Conservation (phyloP, 2,888 invertebrate species). For the Rhamnusium bicolor region DNA sequence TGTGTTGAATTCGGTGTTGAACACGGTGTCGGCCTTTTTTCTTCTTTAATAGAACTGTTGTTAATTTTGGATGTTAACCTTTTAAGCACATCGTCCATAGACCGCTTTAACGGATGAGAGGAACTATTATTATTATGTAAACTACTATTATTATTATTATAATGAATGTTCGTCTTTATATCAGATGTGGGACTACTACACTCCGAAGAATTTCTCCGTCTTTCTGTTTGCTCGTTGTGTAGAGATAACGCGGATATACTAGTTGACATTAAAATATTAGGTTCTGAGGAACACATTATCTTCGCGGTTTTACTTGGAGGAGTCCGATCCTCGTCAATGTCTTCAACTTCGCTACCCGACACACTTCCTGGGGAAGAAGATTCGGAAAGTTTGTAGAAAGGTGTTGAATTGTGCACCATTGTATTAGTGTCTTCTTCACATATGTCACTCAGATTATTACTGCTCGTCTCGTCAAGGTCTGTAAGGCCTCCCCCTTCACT, state of each 20-base stretch:
- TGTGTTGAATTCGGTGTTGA: constrained; percentile 75
- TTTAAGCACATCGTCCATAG: constrained; percentile 94
- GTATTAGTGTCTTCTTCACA: constrained; percentile 74
- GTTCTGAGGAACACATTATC: constrained; percentile 61
- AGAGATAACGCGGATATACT: constrained; percentile 70
- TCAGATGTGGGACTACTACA: constrained; percentile 82
- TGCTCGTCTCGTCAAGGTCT: constrained; percentile 75
- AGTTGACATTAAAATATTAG: constrained; percentile 63
- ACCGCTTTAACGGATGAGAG: constrained; percentile 79
- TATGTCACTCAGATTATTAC: constrained; percentile 75
- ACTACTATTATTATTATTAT: constrained; percentile 76
- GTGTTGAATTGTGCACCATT: constrained; percentile 64
- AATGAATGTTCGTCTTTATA: constrained; percentile 76
- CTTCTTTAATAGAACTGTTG: constrained; percentile 82
- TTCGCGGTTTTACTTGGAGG: constrained; percentile 70
- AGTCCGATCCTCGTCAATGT: constrained; percentile 69
- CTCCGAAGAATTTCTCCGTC: constrained; percentile 76
- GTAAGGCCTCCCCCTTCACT: constrained; percentile 76
- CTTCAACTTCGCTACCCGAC: constrained; percentile 70
- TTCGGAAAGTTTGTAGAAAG: constrained; percentile 68
- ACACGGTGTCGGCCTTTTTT: constrained; percentile 81
- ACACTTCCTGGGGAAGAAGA: constrained; percentile 69
- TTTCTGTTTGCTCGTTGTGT: constrained; percentile 73
- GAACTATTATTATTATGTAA: constrained; percentile 77
- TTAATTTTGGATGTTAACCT: constrained; percentile 89